Percentiles rank a stretch among this genome's conserved stretches.
Evolutionary conservation across 2,888 invertebrate species (phyloP).

Genomic region (Syritta pipiens): DNA sequence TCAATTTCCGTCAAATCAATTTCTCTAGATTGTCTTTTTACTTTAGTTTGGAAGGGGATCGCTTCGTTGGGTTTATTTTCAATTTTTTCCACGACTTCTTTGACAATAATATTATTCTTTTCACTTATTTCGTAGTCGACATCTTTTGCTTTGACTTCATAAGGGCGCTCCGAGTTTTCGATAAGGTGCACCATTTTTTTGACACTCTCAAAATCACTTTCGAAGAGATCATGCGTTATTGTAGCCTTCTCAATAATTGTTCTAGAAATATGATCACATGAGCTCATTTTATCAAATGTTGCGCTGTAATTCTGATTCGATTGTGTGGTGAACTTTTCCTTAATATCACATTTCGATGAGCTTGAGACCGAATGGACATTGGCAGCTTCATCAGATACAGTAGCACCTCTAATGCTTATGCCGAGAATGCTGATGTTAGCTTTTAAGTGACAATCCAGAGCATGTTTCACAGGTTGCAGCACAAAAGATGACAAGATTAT

Average conservation of each 20-base stretch:
- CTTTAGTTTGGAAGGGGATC: conserved; percentile 34
- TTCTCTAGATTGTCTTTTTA: not conserved
- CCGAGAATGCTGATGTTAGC: conserved; percentile 1
- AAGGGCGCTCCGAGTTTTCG: not conserved
- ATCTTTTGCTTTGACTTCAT: not conserved
- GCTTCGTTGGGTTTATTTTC: conserved; percentile 26
- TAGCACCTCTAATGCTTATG: conserved; percentile 11
- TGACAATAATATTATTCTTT: not conserved
- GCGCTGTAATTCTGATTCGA: conserved; percentile 14
- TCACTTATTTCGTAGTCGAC: too few relatives aligned
- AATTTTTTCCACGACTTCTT: conserved; percentile 27
- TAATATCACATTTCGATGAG: conserved; percentile 3
- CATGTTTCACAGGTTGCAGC: conserved; percentile 24
- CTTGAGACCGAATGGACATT: not conserved
- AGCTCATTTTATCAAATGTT: conserved; percentile 35
- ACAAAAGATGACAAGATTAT: conserved; percentile 42
- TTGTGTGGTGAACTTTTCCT: not conserved
- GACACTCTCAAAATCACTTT: conserved; percentile 15
- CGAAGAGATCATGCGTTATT: not conserved
- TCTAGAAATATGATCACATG: not conserved
- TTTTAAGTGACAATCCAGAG: conserved; percentile 13
- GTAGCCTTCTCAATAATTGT: not conserved
- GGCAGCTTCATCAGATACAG: conserved; percentile 13
- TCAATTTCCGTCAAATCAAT: conserved; percentile 32
- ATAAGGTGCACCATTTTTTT: conserved; percentile 16